Evolutionary conservation across 2,888 invertebrate species (phyloP).

Genomic region (Laspeyria flexula): DNA sequence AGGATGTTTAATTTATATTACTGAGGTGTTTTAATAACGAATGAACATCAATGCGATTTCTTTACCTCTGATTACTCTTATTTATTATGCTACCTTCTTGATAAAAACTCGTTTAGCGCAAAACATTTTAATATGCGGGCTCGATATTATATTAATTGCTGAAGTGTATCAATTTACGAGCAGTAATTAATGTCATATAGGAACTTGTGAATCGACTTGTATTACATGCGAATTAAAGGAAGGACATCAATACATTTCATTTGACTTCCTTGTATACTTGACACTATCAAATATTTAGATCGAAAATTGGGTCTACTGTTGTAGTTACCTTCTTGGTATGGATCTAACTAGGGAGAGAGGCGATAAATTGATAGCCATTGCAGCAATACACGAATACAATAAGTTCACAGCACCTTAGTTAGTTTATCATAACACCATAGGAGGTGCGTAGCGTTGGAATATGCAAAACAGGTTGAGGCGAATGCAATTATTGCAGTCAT

Average conservation of each 20-base stretch:
- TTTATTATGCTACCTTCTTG: conserved; percentile 5
- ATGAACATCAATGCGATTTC: no score
- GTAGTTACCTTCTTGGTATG: conserved; percentile 15
- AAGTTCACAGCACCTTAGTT: conserved; percentile 35
- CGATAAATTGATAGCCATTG: conserved; percentile 43
- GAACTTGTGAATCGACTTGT: conserved; percentile 1
- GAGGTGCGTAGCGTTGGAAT: conserved; percentile 32
- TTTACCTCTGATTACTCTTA: no score
- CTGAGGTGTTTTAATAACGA: background rate
- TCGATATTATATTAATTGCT: conserved; percentile 11
- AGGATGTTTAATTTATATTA: conserved; percentile 13
- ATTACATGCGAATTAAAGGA: background rate
- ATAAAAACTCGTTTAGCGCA: conserved; percentile 11
- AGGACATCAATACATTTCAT: no score
- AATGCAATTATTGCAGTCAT: conserved; percentile 69
- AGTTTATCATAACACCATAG: conserved; percentile 49
- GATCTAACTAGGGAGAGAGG: conserved; percentile 21
- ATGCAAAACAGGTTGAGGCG: conserved; percentile 48
- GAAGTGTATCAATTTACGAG: conserved; percentile 11
- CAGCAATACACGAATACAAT: conserved; percentile 26
- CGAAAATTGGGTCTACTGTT: background rate
- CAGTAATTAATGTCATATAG: conserved; percentile 6
- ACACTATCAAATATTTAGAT: background rate
- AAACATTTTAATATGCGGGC: conserved; percentile 8
- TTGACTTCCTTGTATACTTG: no score